Conservation (phyloP, 2,888 invertebrate species). For the Ischnura elegans region DNA sequence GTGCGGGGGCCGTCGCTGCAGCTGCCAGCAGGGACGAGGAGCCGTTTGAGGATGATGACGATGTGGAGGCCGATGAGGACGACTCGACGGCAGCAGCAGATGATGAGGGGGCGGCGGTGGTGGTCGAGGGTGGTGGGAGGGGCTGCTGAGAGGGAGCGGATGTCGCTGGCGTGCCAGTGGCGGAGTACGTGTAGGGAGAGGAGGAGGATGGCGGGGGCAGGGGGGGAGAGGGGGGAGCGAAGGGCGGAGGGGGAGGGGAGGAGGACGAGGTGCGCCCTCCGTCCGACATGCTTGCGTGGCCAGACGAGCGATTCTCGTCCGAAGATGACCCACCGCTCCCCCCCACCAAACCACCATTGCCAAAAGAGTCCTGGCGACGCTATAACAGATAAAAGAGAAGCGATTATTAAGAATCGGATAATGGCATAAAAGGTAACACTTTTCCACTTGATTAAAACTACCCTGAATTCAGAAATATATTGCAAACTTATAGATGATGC, state of each 20-base stretch:
- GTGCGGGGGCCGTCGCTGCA: conserved; percentile 80
- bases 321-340: conserved; percentile 89
- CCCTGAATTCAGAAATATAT: too few species aligned
- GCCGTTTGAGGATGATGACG: not conserved
- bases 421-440: not conserved
- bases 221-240: conserved; percentile 79
- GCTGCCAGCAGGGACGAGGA: conserved; percentile 75
- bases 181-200: conserved; percentile 34
- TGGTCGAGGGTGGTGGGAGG: not conserved
- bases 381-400: not conserved
- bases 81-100: not conserved
- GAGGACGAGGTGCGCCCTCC: conserved; percentile 82
- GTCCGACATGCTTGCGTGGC: conserved; percentile 96
- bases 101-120: not conserved
- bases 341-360: conserved; percentile 89
- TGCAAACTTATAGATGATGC: too few species aligned
- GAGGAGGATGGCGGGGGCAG: conserved; percentile 73
- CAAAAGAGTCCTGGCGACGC: conserved; percentile 75
- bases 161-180: not conserved
- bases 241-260: conserved; percentile 79
- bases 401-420: not conserved
- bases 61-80: conserved; percentile 13
- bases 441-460: too few species aligned
- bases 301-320: conserved; percentile 91
- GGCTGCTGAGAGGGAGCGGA: conserved; percentile 72